phyloP scores from a whole-genome alignment of 1,140 invertebrate genomes.

The Triops cancriformis region DNA sequence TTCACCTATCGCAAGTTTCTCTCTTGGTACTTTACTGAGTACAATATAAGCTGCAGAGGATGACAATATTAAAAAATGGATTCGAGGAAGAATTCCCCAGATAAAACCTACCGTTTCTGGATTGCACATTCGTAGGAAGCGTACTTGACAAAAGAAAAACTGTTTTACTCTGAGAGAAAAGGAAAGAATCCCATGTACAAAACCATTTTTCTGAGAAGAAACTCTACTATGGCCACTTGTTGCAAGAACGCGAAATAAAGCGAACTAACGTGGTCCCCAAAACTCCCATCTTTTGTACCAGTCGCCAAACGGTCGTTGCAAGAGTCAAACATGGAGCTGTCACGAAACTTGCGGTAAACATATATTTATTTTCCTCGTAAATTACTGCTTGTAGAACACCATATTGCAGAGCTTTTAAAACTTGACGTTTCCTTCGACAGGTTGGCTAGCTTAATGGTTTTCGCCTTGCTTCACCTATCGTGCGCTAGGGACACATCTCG shows the following conservation, averaged over 20 bases:
- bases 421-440: neutral
- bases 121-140: too few species aligned
- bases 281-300: neutral
- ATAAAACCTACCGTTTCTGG: too few species aligned
- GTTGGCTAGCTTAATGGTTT: neutral
- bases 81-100: too few species aligned
- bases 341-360: neutral
- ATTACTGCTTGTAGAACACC: too few species aligned
- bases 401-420: too few species aligned
- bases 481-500: neutral
- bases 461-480: neutral
- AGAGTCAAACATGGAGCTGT: neutral
- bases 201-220: neutral
- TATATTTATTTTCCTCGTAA: neutral
- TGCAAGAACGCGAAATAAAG: neutral
- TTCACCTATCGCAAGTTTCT: too few species aligned
- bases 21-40: too few species aligned
- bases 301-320: neutral
- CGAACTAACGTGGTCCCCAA: neutral
- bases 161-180: too few species aligned
- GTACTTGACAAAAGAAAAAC: too few species aligned
- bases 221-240: neutral
- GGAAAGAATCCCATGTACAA: too few species aligned
- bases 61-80: too few species aligned
- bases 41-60: too few species aligned